phyloP scores from a whole-genome alignment of 1,140 invertebrate genomes.

The Gryllus bimaculatus region DNA sequence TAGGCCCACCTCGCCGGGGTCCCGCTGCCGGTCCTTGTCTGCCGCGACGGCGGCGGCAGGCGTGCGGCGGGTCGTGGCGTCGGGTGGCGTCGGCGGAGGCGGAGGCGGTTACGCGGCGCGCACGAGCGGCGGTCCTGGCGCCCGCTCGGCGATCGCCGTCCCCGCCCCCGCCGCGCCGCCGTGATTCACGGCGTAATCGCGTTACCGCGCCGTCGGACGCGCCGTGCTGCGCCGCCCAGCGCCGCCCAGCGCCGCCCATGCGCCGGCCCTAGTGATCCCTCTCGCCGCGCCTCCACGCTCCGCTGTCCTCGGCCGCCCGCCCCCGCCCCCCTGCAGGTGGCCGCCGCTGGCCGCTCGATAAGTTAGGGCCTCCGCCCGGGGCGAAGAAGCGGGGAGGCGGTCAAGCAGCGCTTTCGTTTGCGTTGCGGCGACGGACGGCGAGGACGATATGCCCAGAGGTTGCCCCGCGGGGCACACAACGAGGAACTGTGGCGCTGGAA shows the following conservation, averaged over 20 bases:
- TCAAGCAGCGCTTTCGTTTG: no score
- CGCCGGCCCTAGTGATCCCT: neutral
- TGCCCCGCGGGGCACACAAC: no score
- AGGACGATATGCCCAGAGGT: no score
- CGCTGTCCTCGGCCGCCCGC: neutral
- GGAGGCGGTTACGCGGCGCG: neutral
- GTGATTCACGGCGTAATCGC: neutral
- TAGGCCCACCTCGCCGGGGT: neutral
- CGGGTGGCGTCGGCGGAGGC: no score
- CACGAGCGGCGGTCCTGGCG: neutral
- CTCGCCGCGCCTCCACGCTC: neutral
- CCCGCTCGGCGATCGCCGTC: neutral
- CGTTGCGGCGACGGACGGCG: no score
- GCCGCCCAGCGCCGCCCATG: no score
- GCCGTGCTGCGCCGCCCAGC: no score
- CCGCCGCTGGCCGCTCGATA: neutral
- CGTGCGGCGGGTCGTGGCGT: no score
- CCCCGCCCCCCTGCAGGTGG: neutral
- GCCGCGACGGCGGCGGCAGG: neutral
- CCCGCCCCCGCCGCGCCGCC: no score
- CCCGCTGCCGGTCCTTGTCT: neutral
- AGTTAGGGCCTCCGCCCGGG: neutral
- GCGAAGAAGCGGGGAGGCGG: no score
- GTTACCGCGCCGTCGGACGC: neutral
- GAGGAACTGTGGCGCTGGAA: no score